Evolutionary conservation across 2,888 invertebrate species (phyloP), one percentile per base, ranked within the genome.

Genomic region (Luperina testacea): DNA sequence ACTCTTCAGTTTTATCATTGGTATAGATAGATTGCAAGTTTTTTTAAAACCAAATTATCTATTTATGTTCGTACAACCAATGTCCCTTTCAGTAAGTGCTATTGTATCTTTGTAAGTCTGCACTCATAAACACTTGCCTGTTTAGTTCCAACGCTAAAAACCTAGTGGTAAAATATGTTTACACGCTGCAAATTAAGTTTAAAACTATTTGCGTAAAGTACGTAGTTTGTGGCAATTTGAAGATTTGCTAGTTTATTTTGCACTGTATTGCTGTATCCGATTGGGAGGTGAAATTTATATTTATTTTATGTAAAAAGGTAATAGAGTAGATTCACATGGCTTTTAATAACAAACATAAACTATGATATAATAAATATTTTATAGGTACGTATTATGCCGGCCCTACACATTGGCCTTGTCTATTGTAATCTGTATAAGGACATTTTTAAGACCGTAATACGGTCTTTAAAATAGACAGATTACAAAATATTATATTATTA

Each of bases 131-230:
- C 91, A 89, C 87, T 87, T 84, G 81, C 80, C 81, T 86, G 87
- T 90, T 87, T 89, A 89, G 88, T 88, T 88, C 80, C 82, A 87
- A 70, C 86, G 86, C 87, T 90, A 88, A 90, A 91, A 90, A 88
- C 75, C 80, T 85, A 88, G 85, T 86, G 82, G 82, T 86, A 70
- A 89, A 90, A 91, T 89, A 90, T 87, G 88, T 90, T 89, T 87
- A 89, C 89, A 88, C 87, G 77, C 83, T 87, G 88, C 83, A 91
- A 92, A 91, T 91, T 89, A 86, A 84, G 85, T 90, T 90, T 83
- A 77, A 87, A 90, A 85, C 71, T 83, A 85, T 87, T 88, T 84
- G 67, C 51, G 64, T 80, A 78, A 87, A 85, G 78, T 79, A 71
- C 72, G 79, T 74, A 79, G 78, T 87, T 83, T 78, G 27, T 77